Base-by-base conservation (phyloP, 2,888 invertebrate genomes). In the Ceraclea dissimilis region DNA sequence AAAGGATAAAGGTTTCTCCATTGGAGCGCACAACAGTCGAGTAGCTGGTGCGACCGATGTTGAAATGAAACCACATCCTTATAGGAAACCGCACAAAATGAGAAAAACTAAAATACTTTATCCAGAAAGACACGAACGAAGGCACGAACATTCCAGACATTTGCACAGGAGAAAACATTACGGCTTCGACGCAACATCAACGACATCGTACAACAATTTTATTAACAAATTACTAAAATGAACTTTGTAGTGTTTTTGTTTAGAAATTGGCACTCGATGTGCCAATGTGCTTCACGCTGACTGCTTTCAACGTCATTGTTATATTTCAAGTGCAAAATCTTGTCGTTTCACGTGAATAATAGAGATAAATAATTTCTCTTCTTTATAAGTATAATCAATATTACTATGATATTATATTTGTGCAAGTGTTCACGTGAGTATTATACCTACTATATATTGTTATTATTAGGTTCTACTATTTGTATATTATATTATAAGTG, bases 161-260 rank as follows among this genome's bases (percentile, higher is more conserved):
- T 73, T 69, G 66, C 73, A 75, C 66, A 72, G 72, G 72, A 46
- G 18, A 13, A 72, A 73, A 50, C 47, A 20, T 68, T 20, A 44
- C 39, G 47, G 22, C 52, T 47, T 16, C 26, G 49, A 43, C n/a
- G 18, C 43, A 10, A 19, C 49, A 22, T 44, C 18, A n/a, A n/a
- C n/a, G n/a, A n/a, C n/a, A n/a, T n/a, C n/a, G n/a, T n/a, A n/a
- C n/a, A n/a, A n/a, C n/a, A n/a, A n/a, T n/a, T n/a, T n/a, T n/a
- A n/a, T n/a, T n/a, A 21, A n/a, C 44, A 11, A 21, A 80, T 86
- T 68, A 81, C 86, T 65, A 86, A 85, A 76, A 79, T 83, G 79
- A 84, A 74, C 39, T 39, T 39, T 39, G 5, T 39, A 39, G 75
- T 61, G 68, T 68, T 58, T 47, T 44, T 44, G 5, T 44, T 44